A percentile compares a stretch with the other conserved stretches of the same genome.
Conservation (phyloP, 1,140 invertebrate species). For the Drosophila mauritiana region DNA sequence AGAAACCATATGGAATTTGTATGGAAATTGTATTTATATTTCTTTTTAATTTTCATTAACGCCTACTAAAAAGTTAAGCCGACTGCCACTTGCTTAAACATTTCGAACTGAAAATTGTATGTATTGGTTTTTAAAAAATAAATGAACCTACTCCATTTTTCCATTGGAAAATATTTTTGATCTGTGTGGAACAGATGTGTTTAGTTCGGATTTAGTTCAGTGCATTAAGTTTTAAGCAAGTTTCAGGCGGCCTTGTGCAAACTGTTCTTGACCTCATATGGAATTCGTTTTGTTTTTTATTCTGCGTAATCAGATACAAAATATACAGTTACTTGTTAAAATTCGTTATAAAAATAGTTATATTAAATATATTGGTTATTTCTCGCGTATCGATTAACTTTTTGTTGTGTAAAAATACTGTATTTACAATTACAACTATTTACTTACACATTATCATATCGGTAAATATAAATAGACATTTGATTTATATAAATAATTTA, state of each 20-base stretch:
- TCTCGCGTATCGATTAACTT: constrained; percentile 37
- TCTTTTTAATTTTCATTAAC: constrained; percentile 33
- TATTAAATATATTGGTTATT: constrained; percentile 64
- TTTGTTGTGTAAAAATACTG: constrained; percentile 75
- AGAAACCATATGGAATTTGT: constrained; percentile 59
- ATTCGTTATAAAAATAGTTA: constrained; percentile 76
- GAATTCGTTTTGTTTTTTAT: constrained; percentile 68
- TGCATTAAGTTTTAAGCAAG: constrained; percentile 9
- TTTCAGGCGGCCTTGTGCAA: constrained; percentile 20
- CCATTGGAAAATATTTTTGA: neutral
- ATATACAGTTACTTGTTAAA: constrained; percentile 57
- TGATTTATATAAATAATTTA: constrained; percentile 80
- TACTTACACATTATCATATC: constrained; percentile 65
- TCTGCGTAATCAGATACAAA: constrained; percentile 59
- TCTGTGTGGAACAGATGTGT: neutral
- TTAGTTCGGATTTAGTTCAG: neutral
- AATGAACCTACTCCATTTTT: neutral
- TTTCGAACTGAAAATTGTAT: neutral
- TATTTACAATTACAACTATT: constrained; percentile 80
- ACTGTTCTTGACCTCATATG: constrained; percentile 45
- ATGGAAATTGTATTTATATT: constrained; percentile 55
- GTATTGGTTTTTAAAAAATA: neutral
- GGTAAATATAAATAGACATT: constrained; percentile 76
- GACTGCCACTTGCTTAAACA: constrained; percentile 14
- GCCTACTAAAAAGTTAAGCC: constrained; percentile 45